Percentiles rank a stretch among this genome's conserved stretches.
Evolutionary conservation across 2,113 vertebrate genomes (phyloP).

Genomic region (Orthochromis malagaraziensis): DNA sequence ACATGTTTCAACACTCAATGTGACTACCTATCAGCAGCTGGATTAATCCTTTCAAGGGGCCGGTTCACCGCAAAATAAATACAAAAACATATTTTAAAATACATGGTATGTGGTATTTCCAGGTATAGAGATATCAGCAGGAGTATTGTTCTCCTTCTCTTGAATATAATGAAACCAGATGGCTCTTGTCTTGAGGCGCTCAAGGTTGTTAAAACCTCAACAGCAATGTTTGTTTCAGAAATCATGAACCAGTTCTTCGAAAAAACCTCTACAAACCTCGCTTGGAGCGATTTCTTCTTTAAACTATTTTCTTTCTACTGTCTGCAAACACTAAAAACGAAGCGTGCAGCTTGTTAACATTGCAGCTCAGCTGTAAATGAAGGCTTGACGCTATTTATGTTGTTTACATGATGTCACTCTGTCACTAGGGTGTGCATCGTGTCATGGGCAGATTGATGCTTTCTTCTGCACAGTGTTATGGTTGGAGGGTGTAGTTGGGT

Average conservation of each 20-base stretch:
- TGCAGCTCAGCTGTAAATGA: not conserved
- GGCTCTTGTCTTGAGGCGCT: not conserved
- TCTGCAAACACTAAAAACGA: not conserved
- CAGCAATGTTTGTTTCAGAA: not conserved
- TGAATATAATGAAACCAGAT: not conserved
- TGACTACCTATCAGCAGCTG: not conserved
- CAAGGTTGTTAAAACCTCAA: not conserved
- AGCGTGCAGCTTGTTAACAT: not conserved
- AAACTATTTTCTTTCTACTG: not conserved
- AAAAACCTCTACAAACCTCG: not conserved
- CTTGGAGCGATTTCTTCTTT: not conserved
- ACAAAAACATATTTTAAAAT: not conserved
- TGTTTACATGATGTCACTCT: not conserved
- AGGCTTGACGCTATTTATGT: not conserved
- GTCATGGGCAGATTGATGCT: not conserved
- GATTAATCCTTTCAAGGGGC: slow-evolving; percentile 7
- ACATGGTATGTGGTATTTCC: not conserved
- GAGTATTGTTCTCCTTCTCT: not conserved
- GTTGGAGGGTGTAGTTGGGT: not conserved
- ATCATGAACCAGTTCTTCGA: not conserved
- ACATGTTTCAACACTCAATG: not conserved
- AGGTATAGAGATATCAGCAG: not conserved
- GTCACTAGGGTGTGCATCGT: not conserved
- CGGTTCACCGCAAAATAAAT: not conserved
- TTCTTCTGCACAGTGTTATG: not conserved